Evolutionary conservation across 2,113 vertebrate genomes (phyloP).

Genomic region (Ceratotherium simum): DNA sequence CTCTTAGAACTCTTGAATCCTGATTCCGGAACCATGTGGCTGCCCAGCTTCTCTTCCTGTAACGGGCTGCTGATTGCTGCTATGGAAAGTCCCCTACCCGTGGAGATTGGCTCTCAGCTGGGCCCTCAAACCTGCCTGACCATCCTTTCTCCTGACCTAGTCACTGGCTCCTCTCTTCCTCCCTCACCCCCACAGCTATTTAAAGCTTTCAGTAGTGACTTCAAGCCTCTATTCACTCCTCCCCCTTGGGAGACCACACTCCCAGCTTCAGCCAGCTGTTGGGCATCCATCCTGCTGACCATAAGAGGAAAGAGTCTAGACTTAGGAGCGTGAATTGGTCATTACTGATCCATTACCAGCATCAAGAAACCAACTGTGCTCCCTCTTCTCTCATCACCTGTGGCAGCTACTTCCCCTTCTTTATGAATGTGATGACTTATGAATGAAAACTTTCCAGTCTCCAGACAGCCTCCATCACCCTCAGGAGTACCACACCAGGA

Average conservation of each 20-base stretch:
- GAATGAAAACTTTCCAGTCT: neutral
- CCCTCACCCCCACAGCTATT: neutral
- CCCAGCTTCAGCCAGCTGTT: neutral
- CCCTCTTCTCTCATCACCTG: neutral
- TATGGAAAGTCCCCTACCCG: neutral
- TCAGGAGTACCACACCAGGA: neutral
- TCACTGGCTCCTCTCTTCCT: neutral
- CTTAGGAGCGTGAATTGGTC: neutral
- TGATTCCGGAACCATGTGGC: neutral
- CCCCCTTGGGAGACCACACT: neutral
- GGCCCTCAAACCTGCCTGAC: neutral
- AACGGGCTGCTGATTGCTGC: neutral
- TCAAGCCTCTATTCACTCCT: neutral
- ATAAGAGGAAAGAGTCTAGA: neutral
- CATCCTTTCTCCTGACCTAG: neutral
- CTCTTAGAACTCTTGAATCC: neutral
- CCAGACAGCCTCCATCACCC: neutral
- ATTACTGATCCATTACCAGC: conserved; percentile 39
- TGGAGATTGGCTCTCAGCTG: neutral
- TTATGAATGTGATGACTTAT: conserved; percentile 35
- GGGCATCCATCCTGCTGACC: neutral
- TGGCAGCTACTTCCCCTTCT: neutral
- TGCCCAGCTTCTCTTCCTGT: neutral
- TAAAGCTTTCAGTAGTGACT: neutral
- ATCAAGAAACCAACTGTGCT: conserved; percentile 1